phyloP scores from a whole-genome alignment of 2,888 invertebrate species.

The Cyclophora albipunctata region DNA sequence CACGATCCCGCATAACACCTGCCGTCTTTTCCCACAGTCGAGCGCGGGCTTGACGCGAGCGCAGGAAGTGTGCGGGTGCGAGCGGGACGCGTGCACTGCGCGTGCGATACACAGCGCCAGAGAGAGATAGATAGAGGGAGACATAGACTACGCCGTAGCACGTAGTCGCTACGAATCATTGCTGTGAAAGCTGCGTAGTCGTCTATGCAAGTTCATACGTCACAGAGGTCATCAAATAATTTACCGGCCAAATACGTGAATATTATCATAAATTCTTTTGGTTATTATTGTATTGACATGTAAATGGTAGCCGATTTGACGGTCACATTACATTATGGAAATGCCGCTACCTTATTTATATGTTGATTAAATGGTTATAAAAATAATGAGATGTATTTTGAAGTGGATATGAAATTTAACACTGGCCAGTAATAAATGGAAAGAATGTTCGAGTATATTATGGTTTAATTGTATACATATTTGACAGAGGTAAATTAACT shows the following conservation, averaged over 20 bases:
- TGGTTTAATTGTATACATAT: no score
- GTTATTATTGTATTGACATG: constrained; percentile 11
- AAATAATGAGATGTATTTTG: constrained; percentile 9
- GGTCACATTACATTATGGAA: constrained; percentile 12
- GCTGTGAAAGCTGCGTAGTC: constrained; percentile 21
- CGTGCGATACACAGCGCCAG: constrained; percentile 41
- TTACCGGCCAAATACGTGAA: constrained; percentile 8
- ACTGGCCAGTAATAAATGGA: constrained; percentile 1
- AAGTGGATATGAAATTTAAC: constrained; percentile 8
- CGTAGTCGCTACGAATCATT: constrained; percentile 6
- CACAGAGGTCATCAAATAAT: constrained; percentile 5
- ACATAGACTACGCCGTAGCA: constrained; percentile 25
- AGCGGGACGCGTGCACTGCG: constrained; percentile 60
- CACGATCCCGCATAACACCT: constrained; percentile 78
- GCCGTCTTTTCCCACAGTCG: constrained; percentile 77
- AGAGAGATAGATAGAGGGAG: constrained; percentile 39
- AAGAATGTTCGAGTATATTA: no score
- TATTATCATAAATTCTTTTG: constrained; percentile 10
- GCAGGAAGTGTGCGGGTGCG: constrained; percentile 64
- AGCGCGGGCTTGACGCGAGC: constrained; percentile 54
- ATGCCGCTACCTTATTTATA: constrained; percentile 17
- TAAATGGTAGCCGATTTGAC: constrained; percentile 10
- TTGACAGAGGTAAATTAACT: no score
- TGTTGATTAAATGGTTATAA: constrained; percentile 11
- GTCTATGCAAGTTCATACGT: background rate